These are phyloP conservation scores for Eilema griseolum DNA, from an alignment of 2,888 invertebrate genomes.

Conservation along the genomic window DNA sequence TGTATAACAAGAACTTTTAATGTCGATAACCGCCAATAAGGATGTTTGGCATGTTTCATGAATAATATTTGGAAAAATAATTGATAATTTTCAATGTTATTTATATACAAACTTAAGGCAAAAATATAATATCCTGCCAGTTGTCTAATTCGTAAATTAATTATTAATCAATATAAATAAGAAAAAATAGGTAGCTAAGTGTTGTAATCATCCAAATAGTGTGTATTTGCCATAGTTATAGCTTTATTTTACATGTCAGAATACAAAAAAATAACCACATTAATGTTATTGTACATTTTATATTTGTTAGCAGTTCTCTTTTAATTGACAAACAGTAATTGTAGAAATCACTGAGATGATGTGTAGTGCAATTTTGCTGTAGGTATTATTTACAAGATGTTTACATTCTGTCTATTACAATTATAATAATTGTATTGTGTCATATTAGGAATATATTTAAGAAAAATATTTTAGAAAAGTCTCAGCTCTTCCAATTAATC, in stretches of 20 bases:
- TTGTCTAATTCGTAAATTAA: too few species aligned
- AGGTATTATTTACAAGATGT: not conserved
- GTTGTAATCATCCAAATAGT: not conserved
- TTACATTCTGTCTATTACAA: not conserved
- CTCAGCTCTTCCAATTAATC: too few species aligned
- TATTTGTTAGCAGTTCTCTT: not conserved
- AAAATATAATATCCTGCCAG: too few species aligned
- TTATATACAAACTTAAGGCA: too few species aligned
- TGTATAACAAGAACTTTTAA: too few species aligned
- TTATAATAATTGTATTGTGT: not conserved
- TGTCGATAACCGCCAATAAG: too few species aligned
- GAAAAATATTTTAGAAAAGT: too few species aligned
- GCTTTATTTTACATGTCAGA: not conserved
- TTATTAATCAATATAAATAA: too few species aligned
- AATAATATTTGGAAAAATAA: too few species aligned
- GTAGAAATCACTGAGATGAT: not conserved
- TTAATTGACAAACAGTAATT: not conserved
- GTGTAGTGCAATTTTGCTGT: not conserved
- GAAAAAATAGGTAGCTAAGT: too few species aligned
- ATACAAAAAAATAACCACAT: not conserved
- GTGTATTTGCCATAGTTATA: not conserved
- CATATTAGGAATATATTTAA: not conserved
- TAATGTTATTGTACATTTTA: not conserved
- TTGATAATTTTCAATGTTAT: too few species aligned
- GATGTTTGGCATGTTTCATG: too few species aligned